Evolutionary conservation across 1,140 invertebrate genomes (phyloP).

Genomic region (Colletes latitarsis): DNA sequence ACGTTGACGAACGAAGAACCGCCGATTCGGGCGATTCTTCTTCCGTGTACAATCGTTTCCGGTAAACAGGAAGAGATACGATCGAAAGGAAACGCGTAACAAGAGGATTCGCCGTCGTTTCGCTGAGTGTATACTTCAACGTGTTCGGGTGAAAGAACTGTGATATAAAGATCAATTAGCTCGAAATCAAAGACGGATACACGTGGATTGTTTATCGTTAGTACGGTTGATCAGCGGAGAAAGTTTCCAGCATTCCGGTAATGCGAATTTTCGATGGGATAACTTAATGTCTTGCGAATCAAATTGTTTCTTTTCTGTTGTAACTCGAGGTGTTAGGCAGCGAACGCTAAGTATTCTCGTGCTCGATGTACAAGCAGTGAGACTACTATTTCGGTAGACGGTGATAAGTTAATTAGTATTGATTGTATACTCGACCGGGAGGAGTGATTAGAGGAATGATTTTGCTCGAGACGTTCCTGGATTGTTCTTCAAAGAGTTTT

Average conservation of each 20-base stretch:
- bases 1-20: not conserved
- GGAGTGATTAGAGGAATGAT: not conserved
- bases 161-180: too few relatives aligned
- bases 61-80: not conserved
- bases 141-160: too few relatives aligned
- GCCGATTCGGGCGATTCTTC: not conserved
- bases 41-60: not conserved
- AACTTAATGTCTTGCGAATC: too few relatives aligned
- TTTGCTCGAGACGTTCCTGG: not conserved
- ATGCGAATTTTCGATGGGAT: too few relatives aligned
- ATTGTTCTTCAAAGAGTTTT: not conserved
- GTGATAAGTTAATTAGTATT: constrained; percentile 31
- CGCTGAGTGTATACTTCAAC: too few relatives aligned
- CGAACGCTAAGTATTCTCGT: not conserved
- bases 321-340: not conserved
- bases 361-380: not conserved
- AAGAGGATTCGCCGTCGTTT: too few relatives aligned
- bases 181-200: too few relatives aligned
- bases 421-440: not conserved
- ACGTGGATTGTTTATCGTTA: too few relatives aligned
- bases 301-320: too few relatives aligned
- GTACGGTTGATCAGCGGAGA: too few relatives aligned
- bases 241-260: too few relatives aligned
- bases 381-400: constrained; percentile 9
- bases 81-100: not conserved